A percentile compares a stretch with the other conserved stretches of the same genome.
Conservation (phyloP, 2,797 vertebrate genomes). For the Leptodactylus fallax region DNA sequence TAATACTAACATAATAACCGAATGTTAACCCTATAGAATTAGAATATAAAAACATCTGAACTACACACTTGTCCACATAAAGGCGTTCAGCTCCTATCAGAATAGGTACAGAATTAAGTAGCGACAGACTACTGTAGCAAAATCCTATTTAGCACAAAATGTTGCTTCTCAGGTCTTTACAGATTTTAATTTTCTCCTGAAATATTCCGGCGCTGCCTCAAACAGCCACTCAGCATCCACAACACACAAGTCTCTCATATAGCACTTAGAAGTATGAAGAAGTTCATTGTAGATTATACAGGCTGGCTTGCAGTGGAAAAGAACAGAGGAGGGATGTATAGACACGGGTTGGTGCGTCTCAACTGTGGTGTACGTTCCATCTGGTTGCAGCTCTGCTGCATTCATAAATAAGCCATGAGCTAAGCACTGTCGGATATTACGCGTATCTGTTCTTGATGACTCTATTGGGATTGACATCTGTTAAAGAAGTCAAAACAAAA, state of each 20-base stretch:
- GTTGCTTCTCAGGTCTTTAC: slow-evolving; percentile 75
- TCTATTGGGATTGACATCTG: slow-evolving; percentile 88
- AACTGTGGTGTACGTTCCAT: slow-evolving; percentile 86
- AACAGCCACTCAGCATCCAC: slow-evolving; percentile 93
- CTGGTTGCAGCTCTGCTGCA: slow-evolving; percentile 88
- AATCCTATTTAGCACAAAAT: background rate
- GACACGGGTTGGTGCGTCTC: slow-evolving; percentile 87
- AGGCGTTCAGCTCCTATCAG: background rate
- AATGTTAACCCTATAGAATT: background rate
- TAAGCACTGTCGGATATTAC: slow-evolving; percentile 87
- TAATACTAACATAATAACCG: background rate
- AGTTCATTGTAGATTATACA: slow-evolving; percentile 91
- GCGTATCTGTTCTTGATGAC: slow-evolving; percentile 82
- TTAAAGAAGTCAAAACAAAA: background rate
- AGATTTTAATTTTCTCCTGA: slow-evolving; percentile 82
- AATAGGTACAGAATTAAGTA: background rate
- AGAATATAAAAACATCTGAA: background rate
- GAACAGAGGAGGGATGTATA: slow-evolving; percentile 94
- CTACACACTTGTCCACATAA: background rate
- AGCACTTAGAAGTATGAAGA: slow-evolving; percentile 91
- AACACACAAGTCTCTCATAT: slow-evolving; percentile 93
- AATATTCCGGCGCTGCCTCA: slow-evolving; percentile 89
- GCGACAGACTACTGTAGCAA: background rate
- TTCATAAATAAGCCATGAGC: slow-evolving; percentile 92
- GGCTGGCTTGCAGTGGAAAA: slow-evolving; percentile 91